Evolutionary conservation across 2,113 vertebrate species (phyloP), one percentile per base, ranked within the genome.

Genomic region (Porphyrio hochstetteri): DNA sequence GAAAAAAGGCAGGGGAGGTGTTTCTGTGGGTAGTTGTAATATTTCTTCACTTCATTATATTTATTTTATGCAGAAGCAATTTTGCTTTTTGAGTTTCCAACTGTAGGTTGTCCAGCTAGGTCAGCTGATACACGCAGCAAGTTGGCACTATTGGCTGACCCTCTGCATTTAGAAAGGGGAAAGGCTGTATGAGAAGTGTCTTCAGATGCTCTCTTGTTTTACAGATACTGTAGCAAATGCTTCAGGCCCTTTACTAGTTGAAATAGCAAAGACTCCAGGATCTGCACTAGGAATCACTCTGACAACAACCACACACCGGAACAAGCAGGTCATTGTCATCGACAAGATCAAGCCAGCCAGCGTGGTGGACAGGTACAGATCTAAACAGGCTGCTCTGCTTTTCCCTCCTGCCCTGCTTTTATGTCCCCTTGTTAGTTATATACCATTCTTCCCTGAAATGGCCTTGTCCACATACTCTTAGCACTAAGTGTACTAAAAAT

Each of bases 261-360:
- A 99, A 97, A 99, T 99, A 82, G 98, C 98, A 57, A 99, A 99
- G 94, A 97, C 98, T 4, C 98, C 98, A 0, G 99, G 99, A 1
- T 98, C 99, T 21, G 97, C 98, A 0, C 97, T 99, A 94, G 99
- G 99, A 50, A 98, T 99, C 96, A 98, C 98, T 0, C 98, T 99
- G 75, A 97, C 97, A 29, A 98, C 98, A 11, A 95, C 98, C 48
- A 96, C 92, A 20, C 99, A 99, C 97, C 98, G 98, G 82, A 99
- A 98, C 97, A 99, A 99, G 95, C 98, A 99, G 35, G 98, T 99
- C 86, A 98, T 99, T 70, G 98, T 99, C 87, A 98, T 99, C 0
- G 99, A 99, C 95, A 99, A 99, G 97, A 99, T 99, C 95, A 99
- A 99, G 93, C 96, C 99, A 0, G 99, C 99, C 93, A 99, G 99